A percentile compares a stretch with the other conserved stretches of the same genome.
Evolutionary conservation across 2,888 invertebrate genomes (phyloP).

Genomic region (Lasioglossum leucozonium): DNA sequence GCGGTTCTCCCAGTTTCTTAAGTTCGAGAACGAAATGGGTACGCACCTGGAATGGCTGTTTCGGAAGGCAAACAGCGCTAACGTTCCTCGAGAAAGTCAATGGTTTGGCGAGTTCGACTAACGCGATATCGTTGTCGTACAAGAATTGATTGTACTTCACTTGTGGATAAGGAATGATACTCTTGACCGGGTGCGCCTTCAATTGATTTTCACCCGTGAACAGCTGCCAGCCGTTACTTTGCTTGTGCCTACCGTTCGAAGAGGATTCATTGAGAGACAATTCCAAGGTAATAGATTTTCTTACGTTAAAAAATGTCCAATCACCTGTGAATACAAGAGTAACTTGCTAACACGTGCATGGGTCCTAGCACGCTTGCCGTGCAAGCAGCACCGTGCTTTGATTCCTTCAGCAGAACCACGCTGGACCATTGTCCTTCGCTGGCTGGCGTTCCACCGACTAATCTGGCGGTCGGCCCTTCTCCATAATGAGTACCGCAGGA

Average conservation of each 20-base stretch:
- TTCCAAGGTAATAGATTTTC: not conserved
- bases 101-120: conserved; percentile 86
- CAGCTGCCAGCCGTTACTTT: conserved; percentile 80
- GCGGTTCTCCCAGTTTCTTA: not conserved
- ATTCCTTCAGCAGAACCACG: conserved; percentile 85
- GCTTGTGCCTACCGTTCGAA: conserved; percentile 74
- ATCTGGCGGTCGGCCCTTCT: conserved; percentile 83
- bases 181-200: conserved; percentile 80
- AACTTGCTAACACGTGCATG: conserved; percentile 83
- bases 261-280: not conserved
- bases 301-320: not conserved
- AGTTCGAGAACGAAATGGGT: not conserved
- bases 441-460: conserved; percentile 85
- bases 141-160: conserved; percentile 87
- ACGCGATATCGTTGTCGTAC: conserved; percentile 87
- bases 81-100: conserved; percentile 86
- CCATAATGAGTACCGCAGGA: conserved; percentile 80
- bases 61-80: conserved; percentile 87
- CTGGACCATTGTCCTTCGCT: conserved; percentile 87
- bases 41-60: conserved; percentile 79
- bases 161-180: conserved; percentile 86
- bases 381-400: conserved; percentile 80
- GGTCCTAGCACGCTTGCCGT: conserved; percentile 84
- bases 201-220: conserved; percentile 78
- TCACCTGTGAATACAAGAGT: conserved; percentile 83